Evolutionary conservation across 2,113 vertebrate genomes (phyloP), one percentile per base, ranked within the genome.

Genomic region (Salvelinus fontinalis): DNA sequence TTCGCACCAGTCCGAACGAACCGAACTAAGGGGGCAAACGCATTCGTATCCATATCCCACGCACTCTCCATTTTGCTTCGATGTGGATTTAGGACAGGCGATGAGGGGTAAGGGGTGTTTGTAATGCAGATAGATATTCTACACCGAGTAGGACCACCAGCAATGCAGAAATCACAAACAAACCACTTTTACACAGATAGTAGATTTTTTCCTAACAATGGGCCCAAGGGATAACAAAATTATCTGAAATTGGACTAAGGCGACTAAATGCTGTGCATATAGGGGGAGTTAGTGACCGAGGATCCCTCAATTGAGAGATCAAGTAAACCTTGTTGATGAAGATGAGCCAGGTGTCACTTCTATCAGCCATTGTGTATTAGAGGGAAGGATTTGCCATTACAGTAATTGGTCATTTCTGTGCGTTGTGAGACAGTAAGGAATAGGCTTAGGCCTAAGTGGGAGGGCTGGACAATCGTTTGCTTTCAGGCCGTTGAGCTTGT

Each of bases 381-480:
- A 83, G 54, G 24, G 39, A 51, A 59, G 81, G 75, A 83, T 86
- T 84, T 76, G 68, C 86, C 74, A 83, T 84, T 87, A 88, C 86
- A 82, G 90, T 92, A 92, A 92, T 91, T 92, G 91, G 85, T 83
- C 77, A 89, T 87, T 76, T 88, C 39, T 79, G 79, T 71, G 48
- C 14, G 51, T 54, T 75, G 84, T 87, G 83, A 60, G 84, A 71
- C 72, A 13, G 48, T 69, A 22, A 78, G 79, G 80, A 82, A 71
- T 5, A 79, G 85, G 81, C 78, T 86, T 86, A 75, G 54, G 71
- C 39, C 80, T 87, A 75, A 66, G 82, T 84, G 84, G 81, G 87
- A 75, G 86, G 81, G 75, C 65, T 0, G 16, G 31, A 77, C 24
- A 5, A 74, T 49, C 73, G 80, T 86, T 86, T 85, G 83, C 76